Evolutionary conservation across 2,113 vertebrate species (phyloP).

Genomic region (Sterrhoptilus dennistouni): DNA sequence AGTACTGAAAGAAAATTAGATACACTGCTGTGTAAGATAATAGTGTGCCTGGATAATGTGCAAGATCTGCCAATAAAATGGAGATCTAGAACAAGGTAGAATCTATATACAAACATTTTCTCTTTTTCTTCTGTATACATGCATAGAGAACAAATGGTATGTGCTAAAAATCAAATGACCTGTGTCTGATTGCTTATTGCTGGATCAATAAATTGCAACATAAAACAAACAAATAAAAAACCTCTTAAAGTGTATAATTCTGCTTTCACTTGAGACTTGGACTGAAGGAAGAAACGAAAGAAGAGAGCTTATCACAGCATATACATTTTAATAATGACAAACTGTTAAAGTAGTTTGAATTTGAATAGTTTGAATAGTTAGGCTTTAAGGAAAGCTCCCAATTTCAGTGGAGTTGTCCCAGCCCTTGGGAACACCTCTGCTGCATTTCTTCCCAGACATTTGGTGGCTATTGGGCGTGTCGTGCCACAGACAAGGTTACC

Average conservation of each 20-base stretch:
- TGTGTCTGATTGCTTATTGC: not conserved
- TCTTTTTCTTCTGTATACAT: not conserved
- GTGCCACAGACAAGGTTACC: not conserved
- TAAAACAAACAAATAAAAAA: not conserved
- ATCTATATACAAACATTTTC: not conserved
- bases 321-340: not conserved
- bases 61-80: not conserved
- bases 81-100: not conserved
- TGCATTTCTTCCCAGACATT: not conserved
- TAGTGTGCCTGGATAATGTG: not conserved
- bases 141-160: not conserved
- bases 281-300: not conserved
- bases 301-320: not conserved
- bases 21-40: not conserved
- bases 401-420: not conserved
- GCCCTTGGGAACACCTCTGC: not conserved
- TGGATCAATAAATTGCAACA: not conserved
- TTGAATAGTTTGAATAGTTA: not conserved
- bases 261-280: not conserved
- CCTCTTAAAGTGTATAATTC: not conserved
- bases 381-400: not conserved
- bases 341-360: not conserved
- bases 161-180: not conserved
- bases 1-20: not conserved
- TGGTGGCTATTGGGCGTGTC: not conserved